phyloP scores from a whole-genome alignment of 2,888 invertebrate genomes.

The Limnephilus rhombicus region DNA sequence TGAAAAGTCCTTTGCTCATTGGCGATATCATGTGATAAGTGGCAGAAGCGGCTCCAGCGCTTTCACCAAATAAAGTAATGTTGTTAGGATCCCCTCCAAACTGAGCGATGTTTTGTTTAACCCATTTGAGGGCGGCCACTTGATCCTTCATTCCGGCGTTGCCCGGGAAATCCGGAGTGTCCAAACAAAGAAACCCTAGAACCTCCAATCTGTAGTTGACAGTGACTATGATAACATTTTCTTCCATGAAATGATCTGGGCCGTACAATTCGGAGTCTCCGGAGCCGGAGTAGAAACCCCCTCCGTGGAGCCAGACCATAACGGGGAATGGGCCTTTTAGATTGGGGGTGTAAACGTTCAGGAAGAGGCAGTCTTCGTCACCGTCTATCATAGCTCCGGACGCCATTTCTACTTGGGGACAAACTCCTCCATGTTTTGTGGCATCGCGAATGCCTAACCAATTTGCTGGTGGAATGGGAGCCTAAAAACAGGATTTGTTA shows the following conservation, averaged over 20 bases:
- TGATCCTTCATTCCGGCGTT: constrained; percentile 76
- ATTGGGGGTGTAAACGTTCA: constrained; percentile 72
- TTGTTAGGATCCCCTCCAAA: constrained; percentile 74
- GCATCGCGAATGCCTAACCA: constrained; percentile 73
- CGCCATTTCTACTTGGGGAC: constrained; percentile 71
- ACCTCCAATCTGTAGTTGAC: constrained; percentile 73
- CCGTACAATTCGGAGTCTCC: constrained; percentile 71
- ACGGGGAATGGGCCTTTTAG: constrained; percentile 68
- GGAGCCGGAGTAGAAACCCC: constrained; percentile 71
- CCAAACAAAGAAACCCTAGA: constrained; percentile 72
- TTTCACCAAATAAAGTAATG: constrained; percentile 75
- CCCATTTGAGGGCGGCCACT: constrained; percentile 73
- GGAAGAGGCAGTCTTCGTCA: constrained; percentile 72
- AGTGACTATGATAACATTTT: constrained; percentile 72
- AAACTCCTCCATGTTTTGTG: constrained; percentile 70
- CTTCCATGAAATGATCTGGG: constrained; percentile 72
- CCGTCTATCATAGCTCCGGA: constrained; percentile 68
- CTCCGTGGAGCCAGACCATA: constrained; percentile 71
- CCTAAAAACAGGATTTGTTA: constrained; percentile 68
- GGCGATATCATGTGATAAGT: constrained; percentile 73
- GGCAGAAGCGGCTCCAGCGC: constrained; percentile 72
- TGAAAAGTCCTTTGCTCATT: constrained; percentile 73
- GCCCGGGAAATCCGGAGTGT: constrained; percentile 73
- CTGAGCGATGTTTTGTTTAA: constrained; percentile 71
- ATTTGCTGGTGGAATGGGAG: constrained; percentile 70